phyloP scores from a whole-genome alignment of 1,140 invertebrate genomes.

The Drosophila lacertosa region DNA sequence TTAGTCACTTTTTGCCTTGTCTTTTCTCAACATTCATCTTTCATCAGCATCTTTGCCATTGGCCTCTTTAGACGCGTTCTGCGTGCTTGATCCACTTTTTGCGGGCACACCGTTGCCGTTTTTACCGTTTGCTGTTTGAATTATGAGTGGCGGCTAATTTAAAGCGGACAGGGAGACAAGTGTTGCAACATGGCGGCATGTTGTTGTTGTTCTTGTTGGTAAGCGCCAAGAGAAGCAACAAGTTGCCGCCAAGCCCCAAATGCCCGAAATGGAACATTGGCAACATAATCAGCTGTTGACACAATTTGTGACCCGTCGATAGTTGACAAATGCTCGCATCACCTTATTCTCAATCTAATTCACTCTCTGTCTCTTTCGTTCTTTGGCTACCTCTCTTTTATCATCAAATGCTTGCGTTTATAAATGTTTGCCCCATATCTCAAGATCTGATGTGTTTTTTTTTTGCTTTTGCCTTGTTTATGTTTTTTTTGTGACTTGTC shows the following conservation, averaged over 20 bases:
- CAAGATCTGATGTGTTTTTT: constrained; percentile 6
- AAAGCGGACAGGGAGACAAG: background rate
- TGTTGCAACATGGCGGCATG: constrained; percentile 19
- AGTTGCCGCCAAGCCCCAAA: constrained; percentile 30
- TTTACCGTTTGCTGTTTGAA: constrained; percentile 66
- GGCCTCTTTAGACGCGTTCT: constrained; percentile 18
- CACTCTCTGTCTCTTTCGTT: background rate
- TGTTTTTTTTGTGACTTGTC: background rate
- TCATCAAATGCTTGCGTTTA: constrained; percentile 26
- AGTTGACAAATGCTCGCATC: no score
- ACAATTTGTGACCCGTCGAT: constrained; percentile 34
- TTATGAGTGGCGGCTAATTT: constrained; percentile 36
- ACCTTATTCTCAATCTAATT: background rate
- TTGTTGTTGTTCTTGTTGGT: no score
- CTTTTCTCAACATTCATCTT: constrained; percentile 1
- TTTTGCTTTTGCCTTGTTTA: constrained; percentile 7
- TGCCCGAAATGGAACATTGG: constrained; percentile 11
- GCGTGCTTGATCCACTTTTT: constrained; percentile 30
- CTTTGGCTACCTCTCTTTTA: constrained; percentile 15
- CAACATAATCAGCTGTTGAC: constrained; percentile 32
- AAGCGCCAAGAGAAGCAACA: constrained; percentile 32
- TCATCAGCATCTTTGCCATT: constrained; percentile 22
- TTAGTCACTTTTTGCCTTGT: background rate
- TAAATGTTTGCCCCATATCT: constrained; percentile 42
- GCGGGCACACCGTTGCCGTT: constrained; percentile 45